Evolutionary conservation across 2,113 vertebrate genomes (phyloP).

Genomic region (Anarhynchus alexandrinus): DNA sequence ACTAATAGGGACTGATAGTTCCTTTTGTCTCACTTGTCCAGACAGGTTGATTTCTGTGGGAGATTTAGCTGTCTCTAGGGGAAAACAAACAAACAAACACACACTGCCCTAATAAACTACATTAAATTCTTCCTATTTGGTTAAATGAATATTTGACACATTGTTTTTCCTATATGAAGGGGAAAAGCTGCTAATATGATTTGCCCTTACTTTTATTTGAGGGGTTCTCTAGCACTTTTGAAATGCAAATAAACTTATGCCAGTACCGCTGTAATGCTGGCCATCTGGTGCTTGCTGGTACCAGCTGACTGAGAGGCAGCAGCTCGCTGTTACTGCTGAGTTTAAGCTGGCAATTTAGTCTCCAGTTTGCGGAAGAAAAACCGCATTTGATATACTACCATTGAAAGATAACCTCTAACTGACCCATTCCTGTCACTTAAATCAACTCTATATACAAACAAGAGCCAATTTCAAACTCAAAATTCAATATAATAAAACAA

Average conservation of each 20-base stretch:
- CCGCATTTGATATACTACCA: background rate
- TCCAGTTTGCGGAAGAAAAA: background rate
- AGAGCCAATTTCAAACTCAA: slow-evolving; percentile 1
- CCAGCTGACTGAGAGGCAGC: background rate
- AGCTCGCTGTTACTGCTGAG: background rate
- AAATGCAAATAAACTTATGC: background rate
- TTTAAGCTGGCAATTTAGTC: background rate
- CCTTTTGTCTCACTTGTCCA: background rate
- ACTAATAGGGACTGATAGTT: background rate
- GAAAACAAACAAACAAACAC: background rate
- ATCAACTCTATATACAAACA: background rate
- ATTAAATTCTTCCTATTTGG: background rate
- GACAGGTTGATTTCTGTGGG: background rate
- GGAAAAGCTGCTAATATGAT: background rate
- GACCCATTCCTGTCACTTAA: slow-evolving; percentile 10
- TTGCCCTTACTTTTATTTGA: background rate
- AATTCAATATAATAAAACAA: background rate
- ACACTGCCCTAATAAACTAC: background rate
- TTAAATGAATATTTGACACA: background rate
- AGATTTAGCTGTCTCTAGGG: background rate
- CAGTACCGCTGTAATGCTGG: background rate
- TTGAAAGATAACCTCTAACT: background rate
- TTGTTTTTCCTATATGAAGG: background rate
- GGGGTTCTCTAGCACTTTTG: background rate
- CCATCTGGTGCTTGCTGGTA: background rate